A percentile compares a stretch with the other conserved stretches of the same genome.
Evolutionary conservation across 2,113 vertebrate species (phyloP).

Genomic region (Piaya cayana): DNA sequence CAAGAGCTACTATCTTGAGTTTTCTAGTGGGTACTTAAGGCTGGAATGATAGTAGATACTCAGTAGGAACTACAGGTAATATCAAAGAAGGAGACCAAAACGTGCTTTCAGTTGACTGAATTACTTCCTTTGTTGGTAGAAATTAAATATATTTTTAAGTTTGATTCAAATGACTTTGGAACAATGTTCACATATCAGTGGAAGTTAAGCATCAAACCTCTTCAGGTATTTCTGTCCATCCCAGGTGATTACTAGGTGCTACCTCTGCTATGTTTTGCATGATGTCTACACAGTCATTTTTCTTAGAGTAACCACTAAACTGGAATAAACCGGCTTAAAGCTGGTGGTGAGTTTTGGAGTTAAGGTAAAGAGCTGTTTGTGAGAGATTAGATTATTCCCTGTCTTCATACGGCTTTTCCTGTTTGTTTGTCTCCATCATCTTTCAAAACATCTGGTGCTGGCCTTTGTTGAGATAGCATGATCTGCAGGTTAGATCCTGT

Average conservation of each 20-base stretch:
- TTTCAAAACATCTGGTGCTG: neutral
- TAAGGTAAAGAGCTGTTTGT: neutral
- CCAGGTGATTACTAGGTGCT: neutral
- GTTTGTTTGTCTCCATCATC: conserved; percentile 9
- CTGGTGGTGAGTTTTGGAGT: neutral
- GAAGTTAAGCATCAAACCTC: neutral
- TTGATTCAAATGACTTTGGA: neutral
- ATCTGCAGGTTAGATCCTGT: conserved; percentile 12
- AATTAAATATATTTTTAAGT: neutral
- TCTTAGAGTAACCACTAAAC: neutral
- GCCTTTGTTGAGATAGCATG: neutral
- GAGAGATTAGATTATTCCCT: neutral
- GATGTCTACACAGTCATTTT: neutral
- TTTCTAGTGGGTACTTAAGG: neutral
- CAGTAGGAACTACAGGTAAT: neutral
- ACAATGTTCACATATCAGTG: neutral
- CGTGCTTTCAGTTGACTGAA: neutral
- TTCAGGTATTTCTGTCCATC: neutral
- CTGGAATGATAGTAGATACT: neutral
- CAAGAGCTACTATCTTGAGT: neutral
- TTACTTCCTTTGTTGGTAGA: neutral
- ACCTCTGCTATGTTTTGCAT: neutral
- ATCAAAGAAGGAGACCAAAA: neutral
- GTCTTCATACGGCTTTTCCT: neutral
- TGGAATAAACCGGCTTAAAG: neutral